A percentile compares a stretch with the other conserved stretches of the same genome.
Evolutionary conservation across 2,113 vertebrate species (phyloP).

Genomic region (Actinemys pallida): DNA sequence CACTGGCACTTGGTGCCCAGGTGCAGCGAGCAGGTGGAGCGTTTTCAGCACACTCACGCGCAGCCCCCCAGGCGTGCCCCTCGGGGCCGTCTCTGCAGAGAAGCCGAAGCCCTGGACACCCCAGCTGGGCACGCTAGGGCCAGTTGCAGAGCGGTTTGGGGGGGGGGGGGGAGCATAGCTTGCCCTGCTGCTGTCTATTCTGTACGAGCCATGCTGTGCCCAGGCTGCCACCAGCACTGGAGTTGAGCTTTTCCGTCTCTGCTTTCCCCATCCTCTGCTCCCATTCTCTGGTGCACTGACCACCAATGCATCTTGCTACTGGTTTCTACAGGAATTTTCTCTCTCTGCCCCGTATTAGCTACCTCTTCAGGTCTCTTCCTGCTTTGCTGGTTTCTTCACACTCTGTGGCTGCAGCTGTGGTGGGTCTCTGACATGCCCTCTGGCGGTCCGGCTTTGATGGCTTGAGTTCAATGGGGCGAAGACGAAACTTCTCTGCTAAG

Average conservation of each 20-base stretch:
- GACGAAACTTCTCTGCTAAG: not conserved
- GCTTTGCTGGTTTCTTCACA: not conserved
- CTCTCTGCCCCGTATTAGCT: not conserved
- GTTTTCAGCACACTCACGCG: not conserved
- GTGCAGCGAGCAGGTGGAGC: not conserved
- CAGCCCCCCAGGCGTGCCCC: fast-evolving
- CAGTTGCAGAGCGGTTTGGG: not conserved
- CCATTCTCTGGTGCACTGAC: not conserved
- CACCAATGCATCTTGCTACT: not conserved
- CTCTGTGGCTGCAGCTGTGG: not conserved
- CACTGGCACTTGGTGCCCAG: not conserved
- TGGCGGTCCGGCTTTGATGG: not conserved
- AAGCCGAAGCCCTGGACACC: not conserved
- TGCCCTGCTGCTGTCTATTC: not conserved
- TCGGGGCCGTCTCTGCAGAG: not conserved
- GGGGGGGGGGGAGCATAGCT: not conserved
- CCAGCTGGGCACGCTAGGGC: fast-evolving
- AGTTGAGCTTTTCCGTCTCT: too few relatives aligned
- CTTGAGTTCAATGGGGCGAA: not conserved
- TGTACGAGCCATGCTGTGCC: not conserved
- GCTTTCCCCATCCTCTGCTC: too few relatives aligned
- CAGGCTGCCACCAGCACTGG: too few relatives aligned
- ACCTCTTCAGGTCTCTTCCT: not conserved
- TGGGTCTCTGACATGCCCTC: too few relatives aligned
- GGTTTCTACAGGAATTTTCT: not conserved